Conservation (phyloP, 2,888 invertebrate species). For the Uropetala carovei region DNA sequence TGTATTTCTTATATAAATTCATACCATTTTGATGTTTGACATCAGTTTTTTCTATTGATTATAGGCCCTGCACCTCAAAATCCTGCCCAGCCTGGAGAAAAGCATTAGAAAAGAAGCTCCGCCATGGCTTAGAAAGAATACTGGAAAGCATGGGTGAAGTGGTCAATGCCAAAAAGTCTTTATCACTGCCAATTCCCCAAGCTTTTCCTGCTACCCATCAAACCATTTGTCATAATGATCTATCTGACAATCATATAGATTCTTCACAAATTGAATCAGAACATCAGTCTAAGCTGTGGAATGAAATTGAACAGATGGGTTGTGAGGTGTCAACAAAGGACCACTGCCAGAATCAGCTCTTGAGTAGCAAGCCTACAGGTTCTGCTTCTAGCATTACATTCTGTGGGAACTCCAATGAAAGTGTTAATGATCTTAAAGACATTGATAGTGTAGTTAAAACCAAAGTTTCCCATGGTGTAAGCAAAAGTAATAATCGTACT, state of each 20-base stretch:
- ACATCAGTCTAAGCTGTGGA: neutral
- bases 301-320: neutral
- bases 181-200: neutral
- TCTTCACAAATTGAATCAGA: neutral
- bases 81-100: constrained; percentile 35
- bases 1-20: neutral
- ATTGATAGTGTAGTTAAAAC: neutral
- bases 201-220: neutral
- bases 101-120: constrained; percentile 58
- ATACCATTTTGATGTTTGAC: neutral
- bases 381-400: neutral
- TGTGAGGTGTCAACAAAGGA: neutral
- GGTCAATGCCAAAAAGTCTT: neutral
- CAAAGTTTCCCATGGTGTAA: neutral
- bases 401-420: neutral
- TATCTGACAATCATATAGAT: neutral
- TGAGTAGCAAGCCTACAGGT: neutral
- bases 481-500: neutral
- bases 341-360: neutral
- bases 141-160: neutral
- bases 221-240: neutral
- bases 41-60: neutral
- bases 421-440: neutral
- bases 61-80: constrained; percentile 8
- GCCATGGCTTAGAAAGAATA: constrained; percentile 40